Base-by-base conservation (phyloP, 2,113 vertebrate species). In the Coptodon rendalli region DNA sequence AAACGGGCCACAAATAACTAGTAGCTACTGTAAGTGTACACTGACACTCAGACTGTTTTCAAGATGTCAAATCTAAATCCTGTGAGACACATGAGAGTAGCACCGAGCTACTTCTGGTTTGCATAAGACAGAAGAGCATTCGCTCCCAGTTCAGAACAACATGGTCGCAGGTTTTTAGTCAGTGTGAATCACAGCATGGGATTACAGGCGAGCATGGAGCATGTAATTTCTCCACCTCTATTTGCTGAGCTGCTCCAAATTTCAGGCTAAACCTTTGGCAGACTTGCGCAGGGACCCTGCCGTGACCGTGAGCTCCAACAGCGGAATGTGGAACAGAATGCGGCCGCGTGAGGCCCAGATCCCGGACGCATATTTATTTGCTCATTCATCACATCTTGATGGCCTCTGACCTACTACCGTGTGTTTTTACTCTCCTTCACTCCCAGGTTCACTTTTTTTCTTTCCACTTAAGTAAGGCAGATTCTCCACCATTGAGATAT, bases 301-400 rank as follows among this genome's bases (percentile, higher is more conserved):
- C 40, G 34, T 19, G 61, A 86, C 91, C 56, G 31, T 43, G 79
- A 91, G 93, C 86, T 89, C 84, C 86, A 80, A 54, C 83, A 82
- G 63, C 17, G 92, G 94, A 96, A 96, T 95, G 95, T 95, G 89
- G 88, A 95, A 94, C 50, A 84, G 94, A 93, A 95, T 91, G 93
- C 79, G 78, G 34, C 43, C 78, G 81, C 90, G 83, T 80, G 85
- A 91, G 93, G 92, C 87, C 90, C 90, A 82, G 50, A 92, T 89
- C 90, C 92, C 5, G 38, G 91, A 91, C 91, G 80, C 89, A 90
- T 94, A 96, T 96, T 95, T 95, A 96, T 96, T 95, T 95, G 89
- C 94, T 94, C 94, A 95, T 95, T 95, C 93, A 96, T 96, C 95
- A 95, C 92, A 92, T 78, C 68, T 71, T 9, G 22, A 87, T 79